A percentile compares a stretch with the other conserved stretches of the same genome.
These are phyloP conservation scores for Phataginus tricuspis DNA, from an alignment of 2,797 vertebrate genomes.

Conservation along the genomic window DNA sequence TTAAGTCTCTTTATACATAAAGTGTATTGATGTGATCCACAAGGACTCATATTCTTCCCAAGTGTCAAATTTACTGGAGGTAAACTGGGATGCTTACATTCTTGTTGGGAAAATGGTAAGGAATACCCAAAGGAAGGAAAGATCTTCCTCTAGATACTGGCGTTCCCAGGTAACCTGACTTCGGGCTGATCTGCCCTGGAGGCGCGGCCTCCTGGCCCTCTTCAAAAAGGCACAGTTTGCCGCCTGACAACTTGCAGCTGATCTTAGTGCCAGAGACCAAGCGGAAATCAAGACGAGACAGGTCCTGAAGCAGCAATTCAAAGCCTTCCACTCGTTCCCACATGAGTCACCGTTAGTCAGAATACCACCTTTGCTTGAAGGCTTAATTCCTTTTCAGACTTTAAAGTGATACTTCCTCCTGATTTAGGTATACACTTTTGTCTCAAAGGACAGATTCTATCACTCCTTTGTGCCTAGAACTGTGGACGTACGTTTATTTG, in stretches of 20 bases:
- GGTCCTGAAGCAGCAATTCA: slow-evolving; percentile 58
- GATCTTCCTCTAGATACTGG: neutral
- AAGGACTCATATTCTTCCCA: neutral
- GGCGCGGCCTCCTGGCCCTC: neutral
- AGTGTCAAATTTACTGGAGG: neutral
- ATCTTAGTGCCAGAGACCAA: slow-evolving; percentile 43
- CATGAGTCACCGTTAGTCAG: slow-evolving; percentile 81
- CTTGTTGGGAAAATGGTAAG: neutral
- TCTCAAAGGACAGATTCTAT: neutral
- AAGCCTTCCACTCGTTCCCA: slow-evolving; percentile 78
- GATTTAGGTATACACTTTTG: neutral
- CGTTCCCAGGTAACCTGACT: neutral
- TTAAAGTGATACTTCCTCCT: slow-evolving; percentile 59
- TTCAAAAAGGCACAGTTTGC: neutral
- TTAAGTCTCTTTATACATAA: neutral
- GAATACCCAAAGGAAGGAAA: neutral
- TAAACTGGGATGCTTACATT: neutral
- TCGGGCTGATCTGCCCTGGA: neutral
- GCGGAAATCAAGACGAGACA: slow-evolving; percentile 80
- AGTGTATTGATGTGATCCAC: neutral
- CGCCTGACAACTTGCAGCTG: slow-evolving; percentile 15
- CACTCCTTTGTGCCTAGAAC: neutral
- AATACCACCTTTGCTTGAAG: slow-evolving; percentile 66
- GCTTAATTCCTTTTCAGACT: neutral
- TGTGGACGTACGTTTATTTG: neutral